phyloP scores from a whole-genome alignment of 2,797 vertebrate genomes.

The Xiphophorus birchmanni region DNA sequence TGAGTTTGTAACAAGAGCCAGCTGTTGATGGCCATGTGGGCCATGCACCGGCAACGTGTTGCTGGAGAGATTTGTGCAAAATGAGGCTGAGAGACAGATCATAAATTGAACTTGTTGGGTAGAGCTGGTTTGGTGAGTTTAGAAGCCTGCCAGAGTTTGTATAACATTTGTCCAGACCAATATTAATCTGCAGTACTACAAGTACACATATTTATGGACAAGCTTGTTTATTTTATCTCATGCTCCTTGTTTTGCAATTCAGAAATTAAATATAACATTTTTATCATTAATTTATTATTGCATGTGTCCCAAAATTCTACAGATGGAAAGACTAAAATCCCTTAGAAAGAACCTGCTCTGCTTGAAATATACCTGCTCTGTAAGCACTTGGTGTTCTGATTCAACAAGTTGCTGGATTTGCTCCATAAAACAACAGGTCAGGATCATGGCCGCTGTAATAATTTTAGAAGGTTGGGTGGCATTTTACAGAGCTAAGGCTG shows the following conservation, averaged over 20 bases:
- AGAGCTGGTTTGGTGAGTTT: background rate
- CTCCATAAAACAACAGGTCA: conserved; percentile 41
- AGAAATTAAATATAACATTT: background rate
- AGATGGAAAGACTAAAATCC: background rate
- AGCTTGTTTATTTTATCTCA: background rate
- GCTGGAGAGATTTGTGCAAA: conserved; percentile 69
- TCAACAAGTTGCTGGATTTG: conserved; percentile 17
- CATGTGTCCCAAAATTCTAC: background rate
- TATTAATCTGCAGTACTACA: conserved; percentile 12
- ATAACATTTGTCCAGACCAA: conserved; percentile 26
- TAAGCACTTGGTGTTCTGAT: conserved; percentile 3
- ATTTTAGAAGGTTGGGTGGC: conserved; percentile 54
- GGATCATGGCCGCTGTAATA: conserved; percentile 22
- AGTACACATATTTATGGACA: background rate
- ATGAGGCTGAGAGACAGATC: conserved; percentile 74
- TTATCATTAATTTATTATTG: background rate
- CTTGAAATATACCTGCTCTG: conserved; percentile 4
- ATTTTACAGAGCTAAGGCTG: conserved; percentile 58
- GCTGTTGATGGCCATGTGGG: conserved; percentile 86
- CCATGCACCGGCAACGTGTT: conserved; percentile 58
- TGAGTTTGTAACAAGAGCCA: conserved; percentile 91
- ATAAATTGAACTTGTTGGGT: background rate
- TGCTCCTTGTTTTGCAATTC: background rate
- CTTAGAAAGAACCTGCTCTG: background rate
- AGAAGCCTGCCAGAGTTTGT: conserved; percentile 26